Evolutionary conservation across 2,797 vertebrate species (phyloP).

Genomic region (Acanthis flammea): DNA sequence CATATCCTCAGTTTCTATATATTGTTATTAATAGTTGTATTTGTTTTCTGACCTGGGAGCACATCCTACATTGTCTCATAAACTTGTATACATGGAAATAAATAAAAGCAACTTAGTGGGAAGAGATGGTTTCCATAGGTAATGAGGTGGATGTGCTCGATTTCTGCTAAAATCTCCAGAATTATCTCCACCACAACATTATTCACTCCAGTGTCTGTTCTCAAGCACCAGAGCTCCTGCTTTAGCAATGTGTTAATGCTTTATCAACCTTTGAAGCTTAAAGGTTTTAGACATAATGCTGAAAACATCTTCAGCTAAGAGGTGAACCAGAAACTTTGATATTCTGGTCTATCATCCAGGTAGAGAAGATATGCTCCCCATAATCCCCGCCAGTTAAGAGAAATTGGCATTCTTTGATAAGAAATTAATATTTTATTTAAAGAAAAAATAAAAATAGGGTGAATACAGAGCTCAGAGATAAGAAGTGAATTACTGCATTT

Average conservation of each 20-base stretch:
- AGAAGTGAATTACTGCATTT: not conserved
- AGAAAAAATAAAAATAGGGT: not conserved
- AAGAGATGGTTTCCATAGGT: not conserved
- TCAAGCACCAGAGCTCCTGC: not conserved
- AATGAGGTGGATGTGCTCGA: not conserved
- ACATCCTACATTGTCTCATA: not conserved
- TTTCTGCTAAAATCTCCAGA: not conserved
- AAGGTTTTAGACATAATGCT: not conserved
- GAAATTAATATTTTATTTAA: not conserved
- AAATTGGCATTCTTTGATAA: not conserved
- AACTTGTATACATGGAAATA: not conserved
- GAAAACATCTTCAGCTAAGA: conserved; percentile 12
- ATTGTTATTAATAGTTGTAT: not conserved
- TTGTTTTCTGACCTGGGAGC: not conserved
- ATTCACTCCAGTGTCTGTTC: not conserved
- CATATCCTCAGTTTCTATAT: not conserved
- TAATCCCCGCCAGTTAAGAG: not conserved
- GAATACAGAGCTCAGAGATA: not conserved
- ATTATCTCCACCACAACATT: not conserved
- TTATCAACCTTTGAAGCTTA: conserved; percentile 25
- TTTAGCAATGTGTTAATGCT: not conserved
- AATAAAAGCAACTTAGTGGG: not conserved
- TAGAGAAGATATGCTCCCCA: not conserved
- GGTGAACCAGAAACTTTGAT: conserved; percentile 10
- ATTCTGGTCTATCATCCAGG: not conserved